phyloP scores from a whole-genome alignment of 2,888 invertebrate genomes.

The Watsonalla cultraria region DNA sequence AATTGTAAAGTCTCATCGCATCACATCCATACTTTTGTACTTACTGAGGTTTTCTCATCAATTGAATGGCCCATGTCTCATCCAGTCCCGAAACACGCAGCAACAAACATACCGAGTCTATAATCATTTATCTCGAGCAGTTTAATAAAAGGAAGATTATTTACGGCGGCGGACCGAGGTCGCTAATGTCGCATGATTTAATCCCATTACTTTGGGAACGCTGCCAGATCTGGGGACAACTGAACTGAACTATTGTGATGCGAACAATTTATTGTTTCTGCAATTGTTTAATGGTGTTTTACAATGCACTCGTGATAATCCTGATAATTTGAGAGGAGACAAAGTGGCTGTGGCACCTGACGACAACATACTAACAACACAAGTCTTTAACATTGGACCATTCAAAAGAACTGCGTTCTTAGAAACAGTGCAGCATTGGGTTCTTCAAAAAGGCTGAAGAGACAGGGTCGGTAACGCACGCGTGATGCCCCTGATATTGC shows the following conservation, averaged over 20 bases:
- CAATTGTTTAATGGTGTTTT: constrained; percentile 1
- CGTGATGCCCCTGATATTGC: no score
- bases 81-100: constrained; percentile 34
- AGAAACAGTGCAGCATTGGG: neutral
- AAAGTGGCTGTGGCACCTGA: no score
- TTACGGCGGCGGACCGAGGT: constrained; percentile 60
- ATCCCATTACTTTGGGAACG: constrained; percentile 72
- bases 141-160: constrained; percentile 79
- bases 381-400: neutral
- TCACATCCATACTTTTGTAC: no score
- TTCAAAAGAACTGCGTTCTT: no score
- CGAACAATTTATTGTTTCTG: neutral
- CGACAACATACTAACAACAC: neutral
- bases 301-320: neutral
- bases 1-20: no score
- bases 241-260: neutral
- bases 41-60: no score
- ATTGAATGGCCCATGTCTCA: constrained; percentile 14
- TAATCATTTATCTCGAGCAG: constrained; percentile 76
- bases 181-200: constrained; percentile 75
- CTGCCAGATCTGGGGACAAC: constrained; percentile 41
- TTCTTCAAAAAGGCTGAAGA: no score
- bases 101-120: constrained; percentile 65
- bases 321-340: constrained; percentile 4
- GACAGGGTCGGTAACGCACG: no score